A percentile compares a stretch with the other conserved stretches of the same genome.
Conservation (phyloP, 2,888 invertebrate species). For the Parnassius orleans region DNA sequence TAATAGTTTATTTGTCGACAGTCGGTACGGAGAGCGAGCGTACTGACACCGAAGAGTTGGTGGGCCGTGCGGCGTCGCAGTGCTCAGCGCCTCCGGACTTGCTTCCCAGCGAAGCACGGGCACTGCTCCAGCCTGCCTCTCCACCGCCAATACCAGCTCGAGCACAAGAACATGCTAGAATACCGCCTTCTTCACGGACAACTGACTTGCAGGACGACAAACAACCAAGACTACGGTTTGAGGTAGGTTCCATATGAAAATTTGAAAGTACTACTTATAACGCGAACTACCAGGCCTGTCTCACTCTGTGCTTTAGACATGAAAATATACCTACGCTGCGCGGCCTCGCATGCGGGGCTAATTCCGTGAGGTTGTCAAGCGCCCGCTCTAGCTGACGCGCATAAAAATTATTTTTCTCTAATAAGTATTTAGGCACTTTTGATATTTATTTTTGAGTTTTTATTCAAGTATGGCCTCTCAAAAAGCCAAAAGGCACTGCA, state of each 20-base stretch:
- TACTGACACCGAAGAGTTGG: slow-evolving; percentile 86
- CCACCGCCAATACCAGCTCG: slow-evolving; percentile 37
- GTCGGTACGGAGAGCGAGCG: slow-evolving; percentile 83
- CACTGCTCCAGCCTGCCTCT: slow-evolving; percentile 60
- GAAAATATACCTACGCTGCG: too few relatives aligned
- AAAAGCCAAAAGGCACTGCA: too few relatives aligned
- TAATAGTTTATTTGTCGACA: slow-evolving; percentile 41
- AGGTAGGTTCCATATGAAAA: slow-evolving; percentile 46
- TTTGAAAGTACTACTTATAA: too few relatives aligned
- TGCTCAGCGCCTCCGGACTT: slow-evolving; percentile 84
- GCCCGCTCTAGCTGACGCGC: too few relatives aligned
- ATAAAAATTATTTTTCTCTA: too few relatives aligned
- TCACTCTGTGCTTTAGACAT: too few relatives aligned
- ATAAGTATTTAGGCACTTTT: too few relatives aligned
- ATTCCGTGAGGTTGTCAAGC: too few relatives aligned
- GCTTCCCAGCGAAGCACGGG: slow-evolving; percentile 80
- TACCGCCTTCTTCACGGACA: slow-evolving; percentile 33
- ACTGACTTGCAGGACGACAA: slow-evolving; percentile 52
- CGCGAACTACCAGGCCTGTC: too few relatives aligned
- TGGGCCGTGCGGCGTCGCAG: slow-evolving; percentile 83
- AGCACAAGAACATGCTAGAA: slow-evolving; percentile 23
- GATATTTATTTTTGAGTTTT: too few relatives aligned
- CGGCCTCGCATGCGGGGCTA: too few relatives aligned
- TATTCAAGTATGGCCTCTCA: too few relatives aligned
- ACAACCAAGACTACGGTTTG: slow-evolving; percentile 69